phyloP scores from a whole-genome alignment of 2,888 invertebrate genomes.

The Callyntrura sp. region DNA sequence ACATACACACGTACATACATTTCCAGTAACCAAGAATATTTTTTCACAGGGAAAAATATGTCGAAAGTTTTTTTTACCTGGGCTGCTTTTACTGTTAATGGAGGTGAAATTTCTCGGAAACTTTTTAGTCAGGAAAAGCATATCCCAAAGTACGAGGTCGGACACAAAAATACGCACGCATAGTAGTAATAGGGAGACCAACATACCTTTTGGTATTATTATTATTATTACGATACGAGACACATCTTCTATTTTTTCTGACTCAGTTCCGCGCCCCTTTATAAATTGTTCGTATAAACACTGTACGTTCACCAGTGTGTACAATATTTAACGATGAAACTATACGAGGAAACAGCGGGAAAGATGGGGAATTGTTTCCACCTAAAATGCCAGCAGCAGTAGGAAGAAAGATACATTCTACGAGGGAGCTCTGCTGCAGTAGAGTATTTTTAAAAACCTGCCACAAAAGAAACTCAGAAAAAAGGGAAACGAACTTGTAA shows the following conservation, averaged over 20 bases:
- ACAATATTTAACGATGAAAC: slow-evolving; percentile 39
- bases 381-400: slow-evolving; percentile 40
- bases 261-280: slow-evolving; percentile 6
- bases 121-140: neutral
- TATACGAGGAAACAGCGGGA: slow-evolving; percentile 24
- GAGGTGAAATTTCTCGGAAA: slow-evolving; percentile 47
- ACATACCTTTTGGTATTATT: neutral
- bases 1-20: too few relatives aligned
- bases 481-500: slow-evolving; percentile 49
- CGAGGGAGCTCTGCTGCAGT: neutral
- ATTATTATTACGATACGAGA: slow-evolving; percentile 1
- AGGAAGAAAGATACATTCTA: neutral
- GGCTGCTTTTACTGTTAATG: slow-evolving; percentile 25
- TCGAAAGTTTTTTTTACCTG: slow-evolving; percentile 48
- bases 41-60: neutral
- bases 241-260: slow-evolving; percentile 20
- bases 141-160: neutral
- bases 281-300: neutral
- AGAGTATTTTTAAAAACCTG: neutral
- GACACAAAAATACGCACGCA: slow-evolving; percentile 18
- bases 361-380: slow-evolving; percentile 54
- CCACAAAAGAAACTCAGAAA: slow-evolving; percentile 46
- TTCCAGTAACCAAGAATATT: neutral
- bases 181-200: neutral
- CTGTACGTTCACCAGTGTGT: neutral